Evolutionary conservation across 1,140 invertebrate genomes (phyloP).

Genomic region (Drosophila ananassae): DNA sequence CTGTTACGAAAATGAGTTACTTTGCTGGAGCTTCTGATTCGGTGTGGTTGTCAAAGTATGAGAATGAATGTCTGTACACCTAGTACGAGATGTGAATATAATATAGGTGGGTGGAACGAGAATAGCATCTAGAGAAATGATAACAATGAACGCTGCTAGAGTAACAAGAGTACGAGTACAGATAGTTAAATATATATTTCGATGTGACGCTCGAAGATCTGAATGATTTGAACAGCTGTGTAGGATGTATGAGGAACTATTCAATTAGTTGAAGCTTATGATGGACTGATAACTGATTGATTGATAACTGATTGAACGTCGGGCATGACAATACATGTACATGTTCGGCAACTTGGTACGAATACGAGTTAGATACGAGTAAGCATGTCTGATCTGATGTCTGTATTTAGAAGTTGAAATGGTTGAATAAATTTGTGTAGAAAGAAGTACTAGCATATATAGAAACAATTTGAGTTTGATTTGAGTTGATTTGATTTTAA

Average conservation of each 20-base stretch:
- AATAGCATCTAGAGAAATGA: slow-evolving; percentile 65
- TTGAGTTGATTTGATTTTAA: slow-evolving; percentile 34
- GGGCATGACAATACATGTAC: slow-evolving; percentile 60
- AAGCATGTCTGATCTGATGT: slow-evolving; percentile 70
- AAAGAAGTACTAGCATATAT: slow-evolving; percentile 79
- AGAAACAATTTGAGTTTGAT: slow-evolving; percentile 60
- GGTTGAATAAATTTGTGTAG: slow-evolving; percentile 77
- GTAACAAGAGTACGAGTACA: slow-evolving; percentile 54
- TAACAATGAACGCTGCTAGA: slow-evolving; percentile 60
- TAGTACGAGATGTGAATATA: slow-evolving; percentile 48
- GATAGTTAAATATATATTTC: slow-evolving; percentile 52
- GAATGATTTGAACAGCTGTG: slow-evolving; percentile 38
- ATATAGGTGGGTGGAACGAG: slow-evolving; percentile 40
- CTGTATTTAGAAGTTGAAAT: slow-evolving; percentile 58
- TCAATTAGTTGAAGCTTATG: slow-evolving; percentile 48
- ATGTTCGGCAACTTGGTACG: slow-evolving; percentile 60
- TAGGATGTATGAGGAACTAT: slow-evolving; percentile 45
- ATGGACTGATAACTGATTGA: slow-evolving; percentile 40
- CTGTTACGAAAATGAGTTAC: neutral
- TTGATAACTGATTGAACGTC: slow-evolving; percentile 48
- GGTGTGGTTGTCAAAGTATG: slow-evolving; percentile 30
- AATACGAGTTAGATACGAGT: slow-evolving; percentile 58
- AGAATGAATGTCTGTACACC: slow-evolving; percentile 67
- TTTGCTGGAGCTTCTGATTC: slow-evolving; percentile 52
- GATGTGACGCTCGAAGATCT: slow-evolving; percentile 42